Conservation (phyloP, 2,888 invertebrate genomes). For the Tetranychus truncatus region DNA sequence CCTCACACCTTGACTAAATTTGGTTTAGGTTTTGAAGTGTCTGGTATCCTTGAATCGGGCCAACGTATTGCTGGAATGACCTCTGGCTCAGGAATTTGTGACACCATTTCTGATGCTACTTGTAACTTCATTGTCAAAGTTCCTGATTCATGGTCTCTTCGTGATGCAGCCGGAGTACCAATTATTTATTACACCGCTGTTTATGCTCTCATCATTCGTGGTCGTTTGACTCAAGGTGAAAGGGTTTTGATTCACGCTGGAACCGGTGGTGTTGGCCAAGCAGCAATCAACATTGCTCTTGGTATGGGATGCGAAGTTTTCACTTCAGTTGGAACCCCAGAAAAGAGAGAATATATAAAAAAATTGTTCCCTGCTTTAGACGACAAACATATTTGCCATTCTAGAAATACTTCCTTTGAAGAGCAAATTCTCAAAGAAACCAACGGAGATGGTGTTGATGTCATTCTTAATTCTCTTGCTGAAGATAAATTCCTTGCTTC, state of each 20-base stretch:
- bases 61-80: constrained; percentile 32
- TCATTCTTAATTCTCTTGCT: constrained; percentile 54
- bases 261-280: constrained; percentile 39
- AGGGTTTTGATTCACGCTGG: constrained; percentile 35
- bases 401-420: constrained; percentile 39
- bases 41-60: constrained; percentile 30
- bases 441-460: constrained; percentile 47
- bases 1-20: constrained; percentile 60
- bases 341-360: constrained; percentile 32
- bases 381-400: constrained; percentile 35
- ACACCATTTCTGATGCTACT: constrained; percentile 39
- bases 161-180: constrained; percentile 81
- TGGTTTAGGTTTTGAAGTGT: constrained; percentile 25
- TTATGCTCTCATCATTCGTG: constrained; percentile 72
- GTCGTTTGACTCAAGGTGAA: constrained; percentile 47
- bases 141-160: constrained; percentile 39
- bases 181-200: constrained; percentile 68
- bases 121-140: constrained; percentile 31
- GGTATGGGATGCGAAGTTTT: constrained; percentile 34
- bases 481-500: constrained; percentile 86
- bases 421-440: constrained; percentile 66
- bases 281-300: constrained; percentile 38
- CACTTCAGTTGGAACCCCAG: constrained; percentile 35
- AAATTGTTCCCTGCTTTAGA: constrained; percentile 33
- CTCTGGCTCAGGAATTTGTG: constrained; percentile 35